These are phyloP conservation scores for Coluber constrictor DNA, from an alignment of 2,797 vertebrate genomes.

Conservation along the genomic window DNA sequence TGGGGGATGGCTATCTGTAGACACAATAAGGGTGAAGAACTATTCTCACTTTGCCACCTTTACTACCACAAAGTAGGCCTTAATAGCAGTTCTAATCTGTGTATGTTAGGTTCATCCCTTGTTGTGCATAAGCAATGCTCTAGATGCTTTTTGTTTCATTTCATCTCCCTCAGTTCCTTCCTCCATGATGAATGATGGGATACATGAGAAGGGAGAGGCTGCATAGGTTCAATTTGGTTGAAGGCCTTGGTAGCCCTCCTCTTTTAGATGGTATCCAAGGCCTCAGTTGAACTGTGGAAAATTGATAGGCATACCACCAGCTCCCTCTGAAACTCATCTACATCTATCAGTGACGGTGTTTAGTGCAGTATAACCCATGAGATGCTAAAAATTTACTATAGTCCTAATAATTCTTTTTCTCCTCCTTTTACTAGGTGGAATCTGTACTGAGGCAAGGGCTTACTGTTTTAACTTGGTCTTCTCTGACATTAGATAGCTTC, in stretches of 20 bases:
- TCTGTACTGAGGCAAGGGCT: conserved; percentile 74
- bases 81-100: neutral
- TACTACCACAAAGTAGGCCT: neutral
- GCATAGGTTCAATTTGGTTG: neutral
- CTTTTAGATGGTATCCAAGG: neutral
- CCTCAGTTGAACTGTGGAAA: neutral
- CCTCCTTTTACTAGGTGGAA: conserved; percentile 70
- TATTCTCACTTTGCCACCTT: neutral
- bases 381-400: neutral
- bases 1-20: neutral
- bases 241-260: neutral
- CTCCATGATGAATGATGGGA: neutral
- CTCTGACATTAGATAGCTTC: conserved; percentile 75
- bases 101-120: neutral
- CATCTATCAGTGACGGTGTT: neutral
- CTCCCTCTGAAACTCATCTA: neutral
- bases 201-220: neutral
- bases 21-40: neutral
- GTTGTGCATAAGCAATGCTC: neutral
- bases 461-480: conserved; percentile 81
- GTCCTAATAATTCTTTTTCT: neutral
- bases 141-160: neutral
- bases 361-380: neutral
- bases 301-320: neutral
- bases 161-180: neutral